Base-by-base conservation (phyloP, 2,888 invertebrate species). In the Xestoiulus laeticollis region DNA sequence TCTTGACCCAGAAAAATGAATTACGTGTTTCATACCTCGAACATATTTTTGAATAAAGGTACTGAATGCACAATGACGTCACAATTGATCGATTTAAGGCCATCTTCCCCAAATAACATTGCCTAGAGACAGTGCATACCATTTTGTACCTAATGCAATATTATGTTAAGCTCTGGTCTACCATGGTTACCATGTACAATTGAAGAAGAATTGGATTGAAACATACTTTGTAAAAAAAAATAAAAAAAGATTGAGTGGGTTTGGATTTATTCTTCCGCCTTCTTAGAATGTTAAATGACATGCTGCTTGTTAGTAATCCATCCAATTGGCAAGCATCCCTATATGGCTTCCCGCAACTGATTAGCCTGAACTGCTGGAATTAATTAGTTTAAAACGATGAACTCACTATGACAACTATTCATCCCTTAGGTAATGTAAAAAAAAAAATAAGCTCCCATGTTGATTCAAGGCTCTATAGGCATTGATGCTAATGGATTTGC, bases 311-410 rank as follows among this genome's bases (percentile, higher is more conserved):
- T 4, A 22, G 53, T 59, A 22, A 68, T 22, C 59, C 22, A 22
- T 4, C 59, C 26, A 4, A 14, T 19, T 53, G 16, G 16, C 53
- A 38, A 6, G 33, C 19, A 8, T 26, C 59, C 59, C 14, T 59
- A 0, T 59, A 22, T 22, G 59, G 22, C 59, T 68, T 68, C 59
- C 59, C n/a, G 22, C 22, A 22, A 68, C 59, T 68, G 59, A 22
- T 68, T 68, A 22, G 59, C 59, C n/a, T 59, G 53, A 68, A 6
- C 3, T 22, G 8, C 22, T 22, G 22, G n/a, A 68, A 68, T 68
- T 68, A 68, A 68, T 68, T 68, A 22, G n/a, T 22, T 68, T 68
- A n/a, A n/a, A 68, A 22, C n/a, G 59, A 68, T 68, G 59, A 22
- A 22, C 22, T 68, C n/a, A 3, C 48, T 16, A 48, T 48, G n/a